These are phyloP conservation scores for Apodemia duryi DNA, from an alignment of 2,888 invertebrate species.

Conservation along the genomic window DNA sequence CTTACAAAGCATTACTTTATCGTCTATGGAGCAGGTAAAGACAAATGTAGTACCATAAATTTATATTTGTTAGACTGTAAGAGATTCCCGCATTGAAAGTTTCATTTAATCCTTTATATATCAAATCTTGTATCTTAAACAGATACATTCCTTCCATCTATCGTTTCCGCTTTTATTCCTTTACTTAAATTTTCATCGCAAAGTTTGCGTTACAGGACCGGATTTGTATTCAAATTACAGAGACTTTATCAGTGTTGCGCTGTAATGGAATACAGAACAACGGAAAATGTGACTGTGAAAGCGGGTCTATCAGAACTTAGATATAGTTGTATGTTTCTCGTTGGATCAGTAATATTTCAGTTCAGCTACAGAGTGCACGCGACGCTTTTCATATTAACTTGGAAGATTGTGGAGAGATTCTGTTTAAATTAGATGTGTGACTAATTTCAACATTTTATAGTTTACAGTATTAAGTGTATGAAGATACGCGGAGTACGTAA, in stretches of 20 bases:
- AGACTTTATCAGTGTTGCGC: slow-evolving; percentile 21
- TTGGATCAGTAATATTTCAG: slow-evolving; percentile 58
- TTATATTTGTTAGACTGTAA: neutral
- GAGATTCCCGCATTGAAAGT: neutral
- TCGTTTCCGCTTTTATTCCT: slow-evolving; percentile 46
- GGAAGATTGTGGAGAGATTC: neutral
- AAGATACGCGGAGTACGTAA: neutral
- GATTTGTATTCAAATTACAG: slow-evolving; percentile 18
- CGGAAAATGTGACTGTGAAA: slow-evolving; percentile 25
- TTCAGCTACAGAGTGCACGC: slow-evolving; percentile 47
- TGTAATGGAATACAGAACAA: slow-evolving; percentile 41
- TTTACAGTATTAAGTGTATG: neutral
- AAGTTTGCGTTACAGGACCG: slow-evolving; percentile 27
- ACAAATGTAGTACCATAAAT: neutral
- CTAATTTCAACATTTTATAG: slow-evolving; percentile 2
- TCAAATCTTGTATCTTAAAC: slow-evolving; percentile 37
- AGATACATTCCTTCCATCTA: slow-evolving; percentile 46
- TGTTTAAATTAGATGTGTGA: slow-evolving; percentile 1
- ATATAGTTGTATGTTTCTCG: slow-evolving; percentile 28
- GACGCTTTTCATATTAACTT: slow-evolving; percentile 21
- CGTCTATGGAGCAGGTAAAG: neutral
- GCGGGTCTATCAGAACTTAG: slow-evolving; percentile 33
- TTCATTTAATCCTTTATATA: neutral
- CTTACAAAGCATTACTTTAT: too few species aligned
- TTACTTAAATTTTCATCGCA: slow-evolving; percentile 27